Evolutionary conservation across 2,113 vertebrate species (phyloP).

Genomic region (Callionymus lyra): DNA sequence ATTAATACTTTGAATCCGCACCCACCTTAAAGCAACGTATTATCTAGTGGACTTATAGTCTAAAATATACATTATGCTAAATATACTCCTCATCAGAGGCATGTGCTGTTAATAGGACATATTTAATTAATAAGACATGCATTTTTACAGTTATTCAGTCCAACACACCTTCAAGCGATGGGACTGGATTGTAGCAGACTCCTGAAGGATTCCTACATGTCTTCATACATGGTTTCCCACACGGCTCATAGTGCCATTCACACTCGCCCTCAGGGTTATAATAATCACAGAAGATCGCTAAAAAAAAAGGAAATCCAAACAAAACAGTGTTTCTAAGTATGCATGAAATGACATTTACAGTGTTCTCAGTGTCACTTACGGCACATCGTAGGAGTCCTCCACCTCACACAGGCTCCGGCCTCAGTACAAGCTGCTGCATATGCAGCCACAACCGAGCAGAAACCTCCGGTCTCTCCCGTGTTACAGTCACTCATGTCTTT

Average conservation of each 20-base stretch:
- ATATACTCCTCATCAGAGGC: too few relatives aligned
- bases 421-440: slow-evolving; percentile 81
- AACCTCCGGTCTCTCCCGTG: slow-evolving; percentile 85
- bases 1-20: too few relatives aligned
- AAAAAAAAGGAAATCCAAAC: slow-evolving; percentile 3
- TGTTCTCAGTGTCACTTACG: slow-evolving; percentile 68
- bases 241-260: slow-evolving; percentile 84
- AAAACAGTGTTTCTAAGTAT: background rate
- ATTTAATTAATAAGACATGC: too few relatives aligned
- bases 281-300: slow-evolving; percentile 86
- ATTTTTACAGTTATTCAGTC: too few relatives aligned
- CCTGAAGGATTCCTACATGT: slow-evolving; percentile 80
- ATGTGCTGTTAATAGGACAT: too few relatives aligned
- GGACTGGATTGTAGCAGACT: slow-evolving; percentile 65
- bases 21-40: too few relatives aligned
- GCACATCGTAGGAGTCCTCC: slow-evolving; percentile 83
- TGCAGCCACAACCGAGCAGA: slow-evolving; percentile 85
- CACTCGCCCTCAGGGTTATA: slow-evolving; percentile 79
- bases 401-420: slow-evolving; percentile 72
- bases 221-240: slow-evolving; percentile 74
- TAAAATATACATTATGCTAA: too few relatives aligned
- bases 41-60: too few relatives aligned
- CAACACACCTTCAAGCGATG: slow-evolving; percentile 76
- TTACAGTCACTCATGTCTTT: slow-evolving; percentile 82
- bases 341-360: too few relatives aligned